Evolutionary conservation across 2,113 vertebrate species (phyloP), one percentile per base, ranked within the genome.

Genomic region (Peucedramus taeniatus): DNA sequence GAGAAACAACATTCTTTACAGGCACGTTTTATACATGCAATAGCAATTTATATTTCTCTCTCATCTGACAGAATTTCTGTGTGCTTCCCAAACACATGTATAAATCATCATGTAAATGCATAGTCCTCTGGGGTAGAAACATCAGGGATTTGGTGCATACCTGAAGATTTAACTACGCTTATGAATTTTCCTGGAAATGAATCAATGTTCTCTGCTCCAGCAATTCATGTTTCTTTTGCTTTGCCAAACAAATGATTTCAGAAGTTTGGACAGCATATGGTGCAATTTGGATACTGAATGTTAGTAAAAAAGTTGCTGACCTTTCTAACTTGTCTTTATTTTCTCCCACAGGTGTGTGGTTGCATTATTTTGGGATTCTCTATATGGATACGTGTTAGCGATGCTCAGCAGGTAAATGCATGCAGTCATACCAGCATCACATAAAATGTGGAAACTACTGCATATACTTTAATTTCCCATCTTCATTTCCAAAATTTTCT

Each of bases 341-440:
- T 84, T 88, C 33, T 76, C 28, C 70, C 92, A 14, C 94, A 99
- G 99, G 15, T 99, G 19, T 98, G 98, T 89, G 99, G 99, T 13
- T 97, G 94, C 21, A 7, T 98, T 84, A 98, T 99, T 95, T 95
- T 99, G 63, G 98, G 92, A 33, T 47, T 98, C 33, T 98, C 98
- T 71, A 97, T 99, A 96, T 99, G 98, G 98, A 64, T 99, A 33
- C 98, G 97, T 93, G 98, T 98, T 45, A 95, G 16, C 93, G 17
- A 68, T 28, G 11, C 4, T 49, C 89, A 94, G 44, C 40, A 97
- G 95, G 98, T 98, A 98, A 98, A 64, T 88, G 9, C 44, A 40
- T 30, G 10, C 11, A 39, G 50, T 74, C 35, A 40, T 50, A 56
- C 13, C n/a, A 71, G 42, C 23, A 26, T 26, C 10, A 10, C 6